A percentile compares a stretch with the other conserved stretches of the same genome.
phyloP scores from a whole-genome alignment of 1,140 invertebrate species.

The Battus philenor region DNA sequence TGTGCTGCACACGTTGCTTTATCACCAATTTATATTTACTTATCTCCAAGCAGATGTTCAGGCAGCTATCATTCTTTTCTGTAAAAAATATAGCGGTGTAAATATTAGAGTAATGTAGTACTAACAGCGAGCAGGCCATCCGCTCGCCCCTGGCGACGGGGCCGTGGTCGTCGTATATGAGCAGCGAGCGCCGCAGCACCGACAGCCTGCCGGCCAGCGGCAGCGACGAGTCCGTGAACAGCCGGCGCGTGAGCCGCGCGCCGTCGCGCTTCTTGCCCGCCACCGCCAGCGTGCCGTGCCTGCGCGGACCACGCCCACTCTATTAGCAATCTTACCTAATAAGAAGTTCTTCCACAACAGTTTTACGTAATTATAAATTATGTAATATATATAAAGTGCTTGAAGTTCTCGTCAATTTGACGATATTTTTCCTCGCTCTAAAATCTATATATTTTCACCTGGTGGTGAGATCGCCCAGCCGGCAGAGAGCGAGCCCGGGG shows the following conservation, averaged over 20 bases:
- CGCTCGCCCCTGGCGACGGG: slow-evolving; percentile 90
- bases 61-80: background rate
- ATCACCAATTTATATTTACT: no score
- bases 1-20: no score
- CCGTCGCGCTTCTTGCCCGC: slow-evolving; percentile 83
- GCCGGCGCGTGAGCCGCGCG: slow-evolving; percentile 79
- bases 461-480: slow-evolving; percentile 80
- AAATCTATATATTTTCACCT: no score
- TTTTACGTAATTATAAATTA: no score
- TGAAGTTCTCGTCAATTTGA: no score
- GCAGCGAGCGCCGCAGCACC: slow-evolving; percentile 89
- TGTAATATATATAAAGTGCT: no score
- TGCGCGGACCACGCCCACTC: no score
- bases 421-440: no score
- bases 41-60: no score
- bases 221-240: slow-evolving; percentile 87
- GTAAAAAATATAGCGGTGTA: background rate
- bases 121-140: slow-evolving; percentile 90
- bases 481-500: slow-evolving; percentile 76
- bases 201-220: slow-evolving; percentile 85
- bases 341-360: no score
- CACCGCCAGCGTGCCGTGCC: slow-evolving; percentile 84
- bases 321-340: no score
- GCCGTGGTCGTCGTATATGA: slow-evolving; percentile 92
- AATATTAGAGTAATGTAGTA: slow-evolving; percentile 14